Percentiles rank a stretch among this genome's conserved stretches.
Evolutionary conservation across 2,113 vertebrate genomes (phyloP).

Genomic region (Corynorhinus townsendii): DNA sequence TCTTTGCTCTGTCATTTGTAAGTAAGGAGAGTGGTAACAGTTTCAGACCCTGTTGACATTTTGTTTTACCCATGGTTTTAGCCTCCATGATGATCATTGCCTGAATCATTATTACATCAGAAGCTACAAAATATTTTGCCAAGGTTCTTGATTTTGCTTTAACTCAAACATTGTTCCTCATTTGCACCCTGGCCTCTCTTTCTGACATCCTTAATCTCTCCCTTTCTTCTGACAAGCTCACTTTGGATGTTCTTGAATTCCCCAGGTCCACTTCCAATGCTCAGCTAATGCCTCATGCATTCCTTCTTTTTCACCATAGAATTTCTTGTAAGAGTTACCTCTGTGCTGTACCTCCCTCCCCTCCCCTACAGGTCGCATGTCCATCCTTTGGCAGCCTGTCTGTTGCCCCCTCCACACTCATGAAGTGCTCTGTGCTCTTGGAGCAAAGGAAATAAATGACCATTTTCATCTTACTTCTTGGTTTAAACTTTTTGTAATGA

Average conservation of each 20-base stretch:
- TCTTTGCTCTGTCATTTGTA: not conserved
- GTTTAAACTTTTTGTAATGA: not conserved
- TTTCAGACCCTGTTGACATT: too few relatives aligned
- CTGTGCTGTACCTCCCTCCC: too few relatives aligned
- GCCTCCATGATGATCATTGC: not conserved
- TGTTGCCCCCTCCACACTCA: not conserved
- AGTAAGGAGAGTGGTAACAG: not conserved
- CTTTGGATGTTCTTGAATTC: not conserved
- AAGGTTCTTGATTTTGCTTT: not conserved
- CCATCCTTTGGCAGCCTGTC: not conserved
- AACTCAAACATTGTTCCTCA: not conserved
- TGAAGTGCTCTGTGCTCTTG: too few relatives aligned
- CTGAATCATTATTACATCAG: not conserved
- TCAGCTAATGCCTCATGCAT: not conserved
- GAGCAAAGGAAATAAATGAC: not conserved
- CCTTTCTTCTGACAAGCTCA: not conserved
- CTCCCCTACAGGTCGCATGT: fast-evolving
- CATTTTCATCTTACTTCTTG: not conserved
- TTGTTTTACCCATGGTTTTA: not conserved
- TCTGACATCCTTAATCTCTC: not conserved
- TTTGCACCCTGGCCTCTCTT: too few relatives aligned
- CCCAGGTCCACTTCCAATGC: not conserved
- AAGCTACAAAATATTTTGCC: not conserved
- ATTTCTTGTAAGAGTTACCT: fast-evolving
- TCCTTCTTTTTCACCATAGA: too few relatives aligned